These are phyloP conservation scores for Hippocampus kuda DNA, from an alignment of 2,797 vertebrate genomes.

Conservation along the genomic window DNA sequence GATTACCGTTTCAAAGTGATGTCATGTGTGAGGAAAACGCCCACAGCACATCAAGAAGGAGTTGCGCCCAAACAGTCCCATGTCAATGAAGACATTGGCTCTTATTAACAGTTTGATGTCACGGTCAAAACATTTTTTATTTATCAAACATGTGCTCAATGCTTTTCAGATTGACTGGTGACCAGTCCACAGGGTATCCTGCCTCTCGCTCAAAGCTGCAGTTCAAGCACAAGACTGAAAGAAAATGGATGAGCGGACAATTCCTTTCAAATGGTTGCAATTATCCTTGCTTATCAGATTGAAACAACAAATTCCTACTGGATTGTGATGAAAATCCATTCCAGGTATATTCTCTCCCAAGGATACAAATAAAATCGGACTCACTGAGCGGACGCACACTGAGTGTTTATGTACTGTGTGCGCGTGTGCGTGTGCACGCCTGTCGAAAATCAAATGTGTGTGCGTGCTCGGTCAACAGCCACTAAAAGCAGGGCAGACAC, in stretches of 20 bases:
- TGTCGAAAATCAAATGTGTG: conserved; percentile 8
- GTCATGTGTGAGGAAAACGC: too few relatives aligned
- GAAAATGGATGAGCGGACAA: not conserved
- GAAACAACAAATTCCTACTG: not conserved
- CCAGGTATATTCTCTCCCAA: not conserved
- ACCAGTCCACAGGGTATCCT: too few relatives aligned
- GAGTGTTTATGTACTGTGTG: conserved; percentile 32
- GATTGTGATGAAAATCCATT: not conserved
- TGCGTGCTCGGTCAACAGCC: conserved; percentile 28
- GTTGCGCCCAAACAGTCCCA: too few relatives aligned
- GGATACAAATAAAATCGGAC: not conserved
- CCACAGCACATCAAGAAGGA: too few relatives aligned
- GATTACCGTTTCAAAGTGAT: too few relatives aligned
- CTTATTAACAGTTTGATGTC: too few relatives aligned
- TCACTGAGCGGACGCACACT: not conserved
- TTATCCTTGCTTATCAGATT: not conserved
- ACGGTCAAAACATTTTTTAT: too few relatives aligned
- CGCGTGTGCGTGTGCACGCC: conserved; percentile 11
- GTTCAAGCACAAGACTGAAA: not conserved
- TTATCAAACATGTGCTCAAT: too few relatives aligned
- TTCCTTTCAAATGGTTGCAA: not conserved
- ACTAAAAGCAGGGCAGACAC: conserved; percentile 50
- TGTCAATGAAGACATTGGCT: too few relatives aligned
- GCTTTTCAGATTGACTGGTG: too few relatives aligned
- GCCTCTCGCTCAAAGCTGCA: too few relatives aligned